phyloP scores from a whole-genome alignment of 2,888 invertebrate species.

The Sisyra nigra region DNA sequence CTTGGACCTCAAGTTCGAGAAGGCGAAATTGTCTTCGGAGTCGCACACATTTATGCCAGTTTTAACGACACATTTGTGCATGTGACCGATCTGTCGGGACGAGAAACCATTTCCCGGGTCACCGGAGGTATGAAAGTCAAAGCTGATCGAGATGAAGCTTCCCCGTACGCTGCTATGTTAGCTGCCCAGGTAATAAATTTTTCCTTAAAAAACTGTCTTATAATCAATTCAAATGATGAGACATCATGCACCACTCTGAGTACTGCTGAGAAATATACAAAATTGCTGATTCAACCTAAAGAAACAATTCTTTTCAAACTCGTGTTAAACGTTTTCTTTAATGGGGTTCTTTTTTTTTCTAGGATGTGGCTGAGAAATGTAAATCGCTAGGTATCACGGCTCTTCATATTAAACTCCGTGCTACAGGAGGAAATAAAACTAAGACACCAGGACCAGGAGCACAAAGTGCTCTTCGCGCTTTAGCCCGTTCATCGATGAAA shows the following conservation, averaged over 20 bases:
- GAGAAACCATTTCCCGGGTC: slow-evolving; percentile 86
- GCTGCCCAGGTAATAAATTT: slow-evolving; percentile 71
- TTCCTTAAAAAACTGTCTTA: not conserved
- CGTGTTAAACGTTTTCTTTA: slow-evolving; percentile 6
- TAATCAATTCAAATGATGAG: not conserved
- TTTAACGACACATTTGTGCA: slow-evolving; percentile 99
- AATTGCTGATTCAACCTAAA: not conserved
- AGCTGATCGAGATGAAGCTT: slow-evolving; percentile 99
- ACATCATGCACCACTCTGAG: slow-evolving; percentile 1
- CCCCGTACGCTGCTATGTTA: slow-evolving; percentile 99
- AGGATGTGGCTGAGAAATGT: slow-evolving; percentile 99
- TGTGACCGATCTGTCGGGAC: slow-evolving; percentile 96
- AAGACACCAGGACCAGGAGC: slow-evolving; percentile 99
- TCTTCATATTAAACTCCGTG: slow-evolving; percentile 93
- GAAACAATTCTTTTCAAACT: not conserved
- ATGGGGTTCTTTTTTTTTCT: slow-evolving; percentile 17
- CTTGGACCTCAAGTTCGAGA: slow-evolving; percentile 93
- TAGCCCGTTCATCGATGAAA: slow-evolving; percentile 98
- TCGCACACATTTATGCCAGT: slow-evolving; percentile 98
- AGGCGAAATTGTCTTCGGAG: slow-evolving; percentile 96
- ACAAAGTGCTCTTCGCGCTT: slow-evolving; percentile 90
- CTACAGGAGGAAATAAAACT: slow-evolving; percentile 97
- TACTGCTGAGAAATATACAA: slow-evolving; percentile 1
- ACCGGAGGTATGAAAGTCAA: slow-evolving; percentile 99
- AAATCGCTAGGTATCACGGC: slow-evolving; percentile 95